Evolutionary conservation across 2,797 vertebrate genomes (phyloP).

Genomic region (Masticophis lateralis): DNA sequence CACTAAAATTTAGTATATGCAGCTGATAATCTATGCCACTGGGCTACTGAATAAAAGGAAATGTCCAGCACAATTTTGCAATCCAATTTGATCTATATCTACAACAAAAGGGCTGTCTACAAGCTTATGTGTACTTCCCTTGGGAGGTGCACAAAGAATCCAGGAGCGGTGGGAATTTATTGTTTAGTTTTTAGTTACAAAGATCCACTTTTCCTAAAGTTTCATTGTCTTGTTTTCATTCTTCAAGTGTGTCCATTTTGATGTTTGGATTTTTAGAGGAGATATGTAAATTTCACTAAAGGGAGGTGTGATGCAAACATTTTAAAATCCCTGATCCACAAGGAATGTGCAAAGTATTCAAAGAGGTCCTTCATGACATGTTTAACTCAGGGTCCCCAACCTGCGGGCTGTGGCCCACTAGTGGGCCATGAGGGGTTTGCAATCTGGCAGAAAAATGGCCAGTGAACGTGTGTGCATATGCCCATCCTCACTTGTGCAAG

Average conservation of each 20-base stretch:
- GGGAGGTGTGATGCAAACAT: background rate
- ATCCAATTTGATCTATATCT: background rate
- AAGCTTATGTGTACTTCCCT: background rate
- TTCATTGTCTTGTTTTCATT: background rate
- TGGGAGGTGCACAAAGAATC: background rate
- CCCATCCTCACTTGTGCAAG: no score
- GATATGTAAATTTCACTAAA: background rate
- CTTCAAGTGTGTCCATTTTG: background rate
- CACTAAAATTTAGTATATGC: background rate
- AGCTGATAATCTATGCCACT: background rate
- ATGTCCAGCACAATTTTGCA: background rate
- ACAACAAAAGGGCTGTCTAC: background rate
- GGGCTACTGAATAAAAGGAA: background rate
- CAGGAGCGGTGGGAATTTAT: background rate
- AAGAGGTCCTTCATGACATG: background rate
- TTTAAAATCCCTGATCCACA: background rate
- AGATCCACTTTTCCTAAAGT: background rate
- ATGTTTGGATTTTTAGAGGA: background rate
- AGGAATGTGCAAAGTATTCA: background rate
- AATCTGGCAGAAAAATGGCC: no score
- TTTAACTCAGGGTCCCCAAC: background rate
- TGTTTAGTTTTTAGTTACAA: background rate
- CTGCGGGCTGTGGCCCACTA: no score
- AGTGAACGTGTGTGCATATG: no score
- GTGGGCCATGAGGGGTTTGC: no score